Evolutionary conservation across 2,888 invertebrate species (phyloP), one percentile per base, ranked within the genome.

Genomic region (Geotrupes spiniger): DNA sequence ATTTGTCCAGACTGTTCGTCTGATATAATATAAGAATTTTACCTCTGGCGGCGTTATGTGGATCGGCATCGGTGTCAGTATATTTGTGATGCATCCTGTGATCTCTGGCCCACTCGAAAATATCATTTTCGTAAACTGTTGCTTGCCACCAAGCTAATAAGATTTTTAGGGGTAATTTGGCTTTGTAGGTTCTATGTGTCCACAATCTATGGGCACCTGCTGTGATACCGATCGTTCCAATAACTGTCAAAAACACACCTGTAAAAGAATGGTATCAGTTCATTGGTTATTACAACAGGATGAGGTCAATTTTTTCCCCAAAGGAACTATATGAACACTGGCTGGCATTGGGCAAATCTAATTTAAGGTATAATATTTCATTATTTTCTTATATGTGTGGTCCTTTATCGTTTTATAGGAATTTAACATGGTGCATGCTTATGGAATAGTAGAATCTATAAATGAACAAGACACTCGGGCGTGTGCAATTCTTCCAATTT

Each of bases 31-130:
- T n/a, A n/a, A n/a, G 21, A 21, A 6, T 4, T 4, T 21, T 21
- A 8, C 97, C 97, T 16, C 94, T 79, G 42, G 76, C 89, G 1
- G 93, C 91, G 68, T 94, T 93, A 71, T 95, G 93, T 0, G 94
- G 94, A 74, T 95, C 94, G 1, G 93, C 94, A 70, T 94, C 86
- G 0, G 94, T 95, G 70, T 95, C 94, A 10, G 89, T 89, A 75
- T 85, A 94, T 71, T 94, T 95, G 77, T 95, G 94, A 70, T 95
- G 91, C 66, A 91, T 87, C 61, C 90, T 80, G 74, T 88, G 87
- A 66, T 89, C 88, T 50, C 88, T 79, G 0, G 87, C 82, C 89
- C 89, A 89, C 63, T 88, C 87, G 44, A 85, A 88, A 2, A 38
- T 14, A 4, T n/a, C 9, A 17, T 38, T 38, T 14, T 38, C 14